phyloP scores from a whole-genome alignment of 2,888 invertebrate species.

The Synanthedon formicaeformis region DNA sequence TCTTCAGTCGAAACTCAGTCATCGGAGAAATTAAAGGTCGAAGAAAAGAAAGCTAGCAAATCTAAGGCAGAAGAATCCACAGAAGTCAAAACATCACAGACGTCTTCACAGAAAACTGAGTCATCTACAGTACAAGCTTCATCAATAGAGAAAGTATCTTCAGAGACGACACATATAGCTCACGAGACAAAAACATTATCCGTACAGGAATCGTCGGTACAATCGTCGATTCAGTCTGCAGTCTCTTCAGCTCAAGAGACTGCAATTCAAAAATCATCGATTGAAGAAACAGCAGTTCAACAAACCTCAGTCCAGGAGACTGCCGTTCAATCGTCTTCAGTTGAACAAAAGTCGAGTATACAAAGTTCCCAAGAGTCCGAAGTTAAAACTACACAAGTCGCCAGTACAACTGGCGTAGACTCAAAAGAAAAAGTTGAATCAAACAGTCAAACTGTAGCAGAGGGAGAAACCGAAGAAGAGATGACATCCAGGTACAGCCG shows the following conservation, averaged over 20 bases:
- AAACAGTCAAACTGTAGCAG: constrained; percentile 47
- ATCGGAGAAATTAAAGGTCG: constrained; percentile 17
- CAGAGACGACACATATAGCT: not conserved
- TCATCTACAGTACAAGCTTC: constrained; percentile 10
- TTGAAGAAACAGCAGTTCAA: constrained; percentile 12
- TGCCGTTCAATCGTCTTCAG: constrained; percentile 5
- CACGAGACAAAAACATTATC: not conserved
- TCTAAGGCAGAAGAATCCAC: constrained; percentile 4
- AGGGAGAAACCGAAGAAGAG: constrained; percentile 41
- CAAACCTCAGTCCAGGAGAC: constrained; percentile 9
- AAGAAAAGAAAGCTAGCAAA: not conserved
- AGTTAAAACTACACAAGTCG: constrained; percentile 9
- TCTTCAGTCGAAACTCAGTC: constrained; percentile 33
- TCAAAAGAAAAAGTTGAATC: constrained; percentile 18
- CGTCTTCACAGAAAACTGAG: constrained; percentile 18
- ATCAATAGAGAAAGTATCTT: constrained; percentile 2
- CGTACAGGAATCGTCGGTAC: constrained; percentile 1
- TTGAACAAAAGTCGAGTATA: not conserved
- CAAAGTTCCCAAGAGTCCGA: not conserved
- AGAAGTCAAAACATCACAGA: constrained; percentile 4
- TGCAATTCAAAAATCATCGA: constrained; percentile 5
- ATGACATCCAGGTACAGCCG: constrained; percentile 72
- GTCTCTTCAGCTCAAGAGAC: not conserved
- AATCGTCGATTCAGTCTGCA: not conserved
- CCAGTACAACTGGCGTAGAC: constrained; percentile 23